Base-by-base conservation (phyloP, 2,797 vertebrate genomes). In the Syndactyla subalaris region DNA sequence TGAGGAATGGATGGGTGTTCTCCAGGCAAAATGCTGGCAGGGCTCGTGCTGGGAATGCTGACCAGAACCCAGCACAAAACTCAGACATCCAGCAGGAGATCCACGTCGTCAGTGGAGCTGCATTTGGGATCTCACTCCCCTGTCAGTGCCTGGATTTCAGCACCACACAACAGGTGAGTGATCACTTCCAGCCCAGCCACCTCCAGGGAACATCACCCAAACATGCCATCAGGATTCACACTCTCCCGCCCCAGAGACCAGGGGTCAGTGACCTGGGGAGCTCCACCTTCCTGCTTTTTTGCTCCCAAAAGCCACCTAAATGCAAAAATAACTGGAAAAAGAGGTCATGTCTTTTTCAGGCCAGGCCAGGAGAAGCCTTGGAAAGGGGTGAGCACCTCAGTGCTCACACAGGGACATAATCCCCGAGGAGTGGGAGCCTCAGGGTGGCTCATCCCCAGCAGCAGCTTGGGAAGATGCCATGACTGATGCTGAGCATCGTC, bases 161-260 rank as follows among this genome's bases (percentile, higher is more conserved):
- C 54, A 65, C 30, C 62, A 22, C 16, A 22, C 7, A 6, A 29
- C 1, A 36, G 24, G 18, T 2, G 3, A 63, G 32, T 0, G 0
- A 59, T 4, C 0, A 0, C 34, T 83, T 85, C 51, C 79, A 93
- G 86, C 52, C 39, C 45, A 55, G 66, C 7, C 49, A 34, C 18
- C 27, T 51, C 48, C 62, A 12, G 36, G 77, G 27, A 68, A 32
- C 14, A 9, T 10, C 36, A 49, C 18, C 41, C 54, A 29, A 14
- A 72, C 59, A 18, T 0, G 9, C 78, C 3, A 26, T 6, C 14
- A 8, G 66, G 22, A 65, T 30, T 66, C 85, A 41, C 36, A 10
- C 14, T 2, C 10, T 22, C 62, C 41, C 23, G 10, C 20, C 32
- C 51, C 16, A 41, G 38, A 65, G 74, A 59, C 5, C 4, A 3